These are phyloP conservation scores for Lemur catta DNA, from an alignment of 2,797 vertebrate species.

Conservation along the genomic window DNA sequence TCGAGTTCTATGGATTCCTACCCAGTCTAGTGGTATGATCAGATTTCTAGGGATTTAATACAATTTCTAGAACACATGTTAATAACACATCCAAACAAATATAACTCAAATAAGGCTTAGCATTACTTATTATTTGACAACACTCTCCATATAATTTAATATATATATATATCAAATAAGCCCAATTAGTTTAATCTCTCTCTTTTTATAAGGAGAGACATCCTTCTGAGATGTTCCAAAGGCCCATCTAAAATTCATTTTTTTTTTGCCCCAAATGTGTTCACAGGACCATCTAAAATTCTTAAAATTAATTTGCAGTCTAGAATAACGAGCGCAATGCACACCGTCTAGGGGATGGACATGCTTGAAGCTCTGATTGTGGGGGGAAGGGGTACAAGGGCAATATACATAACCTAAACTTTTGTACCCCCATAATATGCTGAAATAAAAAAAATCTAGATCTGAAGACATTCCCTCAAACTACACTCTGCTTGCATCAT, in stretches of 20 bases:
- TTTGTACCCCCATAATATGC: too few species aligned
- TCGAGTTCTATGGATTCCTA: background rate
- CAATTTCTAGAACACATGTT: background rate
- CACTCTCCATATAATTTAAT: background rate
- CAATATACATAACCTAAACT: too few species aligned
- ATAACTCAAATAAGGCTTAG: background rate
- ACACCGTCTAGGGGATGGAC: too few species aligned
- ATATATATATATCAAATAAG: background rate
- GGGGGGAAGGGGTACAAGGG: too few species aligned
- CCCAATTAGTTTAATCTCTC: background rate
- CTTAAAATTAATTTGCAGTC: too few species aligned
- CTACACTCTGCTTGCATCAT: background rate
- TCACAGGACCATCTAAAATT: background rate
- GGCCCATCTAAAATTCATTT: background rate
- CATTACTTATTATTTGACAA: background rate
- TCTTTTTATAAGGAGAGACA: background rate
- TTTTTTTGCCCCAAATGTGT: too few species aligned
- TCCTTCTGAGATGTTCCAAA: background rate
- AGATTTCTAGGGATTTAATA: background rate
- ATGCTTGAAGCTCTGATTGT: too few species aligned
- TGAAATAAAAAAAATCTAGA: background rate
- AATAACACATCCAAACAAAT: background rate
- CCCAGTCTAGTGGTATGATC: background rate
- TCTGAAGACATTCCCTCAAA: background rate
- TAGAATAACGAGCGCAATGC: background rate